Conservation (phyloP, 2,888 invertebrate genomes). For the Meloe dianella region DNA sequence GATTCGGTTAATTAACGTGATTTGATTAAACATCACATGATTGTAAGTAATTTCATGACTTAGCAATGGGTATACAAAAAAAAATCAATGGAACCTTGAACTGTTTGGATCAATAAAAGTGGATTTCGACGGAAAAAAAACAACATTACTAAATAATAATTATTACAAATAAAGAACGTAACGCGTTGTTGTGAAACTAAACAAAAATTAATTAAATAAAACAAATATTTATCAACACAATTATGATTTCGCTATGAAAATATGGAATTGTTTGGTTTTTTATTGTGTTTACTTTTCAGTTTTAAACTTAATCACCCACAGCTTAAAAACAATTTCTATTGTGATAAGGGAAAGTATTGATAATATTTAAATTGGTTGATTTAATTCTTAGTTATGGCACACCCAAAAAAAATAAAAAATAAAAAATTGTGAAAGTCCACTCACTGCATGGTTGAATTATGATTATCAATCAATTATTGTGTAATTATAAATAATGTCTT, state of each 20-base stretch:
- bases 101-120: neutral
- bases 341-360: no score
- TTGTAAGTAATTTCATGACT: conserved; percentile 6
- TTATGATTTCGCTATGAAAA: neutral
- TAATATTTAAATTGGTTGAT: no score
- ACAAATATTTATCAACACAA: neutral
- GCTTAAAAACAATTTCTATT: no score
- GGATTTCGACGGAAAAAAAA: neutral
- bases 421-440: no score
- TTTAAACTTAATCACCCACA: no score
- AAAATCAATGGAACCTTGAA: conserved; percentile 1
- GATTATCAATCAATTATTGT: neutral
- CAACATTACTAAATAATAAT: neutral
- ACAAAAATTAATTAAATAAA: neutral
- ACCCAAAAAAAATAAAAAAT: no score
- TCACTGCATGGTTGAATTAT: neutral
- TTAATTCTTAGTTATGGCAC: no score
- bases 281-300: no score
- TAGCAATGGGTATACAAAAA: neutral
- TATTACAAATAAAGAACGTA: neutral
- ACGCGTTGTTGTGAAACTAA: no score
- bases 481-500: neutral
- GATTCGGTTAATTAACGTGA: no score
- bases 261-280: no score
- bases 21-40: conserved; percentile 17